Conservation (phyloP, 2,113 vertebrate species). For the Engystomops pustulosus region DNA sequence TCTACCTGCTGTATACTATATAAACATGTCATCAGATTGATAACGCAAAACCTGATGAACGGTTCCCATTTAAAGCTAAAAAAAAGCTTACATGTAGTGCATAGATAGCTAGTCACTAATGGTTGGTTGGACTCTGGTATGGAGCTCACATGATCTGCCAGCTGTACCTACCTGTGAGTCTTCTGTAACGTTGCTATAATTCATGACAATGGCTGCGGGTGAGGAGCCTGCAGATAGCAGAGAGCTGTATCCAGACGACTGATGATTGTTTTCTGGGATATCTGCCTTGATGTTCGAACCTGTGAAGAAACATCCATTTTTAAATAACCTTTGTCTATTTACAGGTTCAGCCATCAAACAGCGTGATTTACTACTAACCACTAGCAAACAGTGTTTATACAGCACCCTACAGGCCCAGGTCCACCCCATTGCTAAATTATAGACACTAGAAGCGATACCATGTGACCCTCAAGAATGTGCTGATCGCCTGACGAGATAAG, state of each 20-base stretch:
- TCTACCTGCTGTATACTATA: too few species aligned
- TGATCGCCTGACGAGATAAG: not conserved
- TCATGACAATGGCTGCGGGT: slow-evolving; percentile 63
- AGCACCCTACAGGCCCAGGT: slow-evolving; percentile 31
- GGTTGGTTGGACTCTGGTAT: slow-evolving; percentile 63
- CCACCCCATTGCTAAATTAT: slow-evolving; percentile 53
- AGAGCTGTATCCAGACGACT: slow-evolving; percentile 66
- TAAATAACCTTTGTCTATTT: slow-evolving; percentile 67
- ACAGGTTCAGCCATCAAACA: slow-evolving; percentile 65
- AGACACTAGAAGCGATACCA: not conserved
- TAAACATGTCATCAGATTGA: too few species aligned
- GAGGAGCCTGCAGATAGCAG: slow-evolving; percentile 65
- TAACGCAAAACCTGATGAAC: too few species aligned
- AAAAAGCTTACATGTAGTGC: too few species aligned
- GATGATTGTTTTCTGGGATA: slow-evolving; percentile 62
- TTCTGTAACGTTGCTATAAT: slow-evolving; percentile 70
- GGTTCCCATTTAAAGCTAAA: too few species aligned
- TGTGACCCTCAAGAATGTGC: slow-evolving; percentile 37
- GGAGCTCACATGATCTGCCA: slow-evolving; percentile 66
- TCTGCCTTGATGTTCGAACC: slow-evolving; percentile 66
- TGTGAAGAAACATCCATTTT: slow-evolving; percentile 67
- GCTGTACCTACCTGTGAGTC: slow-evolving; percentile 75
- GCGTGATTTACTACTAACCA: slow-evolving; percentile 64
- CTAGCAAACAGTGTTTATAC: slow-evolving; percentile 63
- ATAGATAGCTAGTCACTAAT: not conserved